These are phyloP conservation scores for Drosophila ustulata DNA, from an alignment of 2,888 invertebrate genomes.

Conservation along the genomic window DNA sequence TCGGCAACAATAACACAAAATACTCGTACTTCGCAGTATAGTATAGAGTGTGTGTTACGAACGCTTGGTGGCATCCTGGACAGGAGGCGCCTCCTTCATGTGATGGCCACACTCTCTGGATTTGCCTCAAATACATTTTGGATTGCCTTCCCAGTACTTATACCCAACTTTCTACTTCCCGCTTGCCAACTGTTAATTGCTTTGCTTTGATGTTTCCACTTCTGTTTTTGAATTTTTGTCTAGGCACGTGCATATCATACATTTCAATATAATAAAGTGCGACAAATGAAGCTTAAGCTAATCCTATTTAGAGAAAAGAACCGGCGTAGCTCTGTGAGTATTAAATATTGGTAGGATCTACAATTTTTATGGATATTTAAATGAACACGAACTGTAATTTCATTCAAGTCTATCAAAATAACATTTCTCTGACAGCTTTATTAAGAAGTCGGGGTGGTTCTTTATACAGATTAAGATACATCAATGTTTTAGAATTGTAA, in stretches of 20 bases:
- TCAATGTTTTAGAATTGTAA: too few relatives aligned
- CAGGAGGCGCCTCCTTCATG: constrained; percentile 28
- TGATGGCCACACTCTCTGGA: constrained; percentile 12
- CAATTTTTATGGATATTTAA: too few relatives aligned
- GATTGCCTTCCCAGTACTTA: constrained; percentile 4
- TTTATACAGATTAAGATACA: too few relatives aligned
- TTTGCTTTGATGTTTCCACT: constrained; percentile 40
- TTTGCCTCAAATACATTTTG: constrained; percentile 33
- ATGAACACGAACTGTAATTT: neutral
- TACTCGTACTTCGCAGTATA: constrained; percentile 48
- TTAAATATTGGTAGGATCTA: too few relatives aligned
- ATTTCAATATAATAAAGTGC: neutral
- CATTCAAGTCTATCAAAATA: too few relatives aligned
- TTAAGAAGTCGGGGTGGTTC: too few relatives aligned
- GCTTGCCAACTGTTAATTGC: constrained; percentile 35
- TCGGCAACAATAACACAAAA: constrained; percentile 46
- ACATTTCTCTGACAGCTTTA: too few relatives aligned
- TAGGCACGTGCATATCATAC: neutral
- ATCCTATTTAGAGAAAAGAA: neutral
- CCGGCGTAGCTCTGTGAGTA: too few relatives aligned
- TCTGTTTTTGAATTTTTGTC: constrained; percentile 55
- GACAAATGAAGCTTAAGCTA: neutral
- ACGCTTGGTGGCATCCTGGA: constrained; percentile 60
- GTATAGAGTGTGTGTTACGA: constrained; percentile 4
- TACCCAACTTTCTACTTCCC: neutral